Base-by-base conservation (phyloP, 35 echinoderm and acorn worm genomes). In the Anneissia japonica region DNA sequence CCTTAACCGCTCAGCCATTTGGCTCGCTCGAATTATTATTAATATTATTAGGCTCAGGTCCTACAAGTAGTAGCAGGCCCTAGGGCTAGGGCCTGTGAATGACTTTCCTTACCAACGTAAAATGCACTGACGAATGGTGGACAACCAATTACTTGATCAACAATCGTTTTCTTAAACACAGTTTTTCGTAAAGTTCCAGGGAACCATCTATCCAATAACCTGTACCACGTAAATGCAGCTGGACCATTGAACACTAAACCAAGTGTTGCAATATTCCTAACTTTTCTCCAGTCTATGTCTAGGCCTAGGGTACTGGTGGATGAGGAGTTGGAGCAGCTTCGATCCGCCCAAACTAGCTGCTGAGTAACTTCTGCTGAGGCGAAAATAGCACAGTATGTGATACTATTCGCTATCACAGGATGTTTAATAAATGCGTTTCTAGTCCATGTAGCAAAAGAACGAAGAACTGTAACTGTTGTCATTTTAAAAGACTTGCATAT, bases 141-240 rank as follows among this genome's bases (percentile, higher is more conserved):
- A n/a, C 77, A 78, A 29, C 37, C 79, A 28, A 75, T 30, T 5
- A 80, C 56, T 64, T 88, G 86, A 30, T 88, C 86, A 23, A 73
- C 0, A 32, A 88, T 32, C 30, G 81, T 64, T 80, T 88, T 88
- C 77, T 81, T 88, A 26, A 72, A 23, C 0, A 88, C 26, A 30
- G 76, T 73, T 5, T 37, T 37, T 72, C 80, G 56, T 14, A 77
- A 34, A n/a, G 46, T 38, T 12, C 86, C 86, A 3, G 86, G 86
- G 4, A 88, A 64, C 30, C 36, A 35, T 14, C 39, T 78, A 38
- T 88, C 86, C 13, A 88, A 55, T 79, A 77, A 88, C 36, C 38
- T 80, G 45, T 88, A 88, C 86, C 86, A 88, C 45, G 79, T 81
- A 64, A 32, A 88, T 0, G 77, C 86, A 17, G 81, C 34, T 33